A percentile compares a stretch with the other conserved stretches of the same genome.
Conservation (phyloP, 92 coral and sea anemone genomes). For the Phenganax stokvisi region DNA sequence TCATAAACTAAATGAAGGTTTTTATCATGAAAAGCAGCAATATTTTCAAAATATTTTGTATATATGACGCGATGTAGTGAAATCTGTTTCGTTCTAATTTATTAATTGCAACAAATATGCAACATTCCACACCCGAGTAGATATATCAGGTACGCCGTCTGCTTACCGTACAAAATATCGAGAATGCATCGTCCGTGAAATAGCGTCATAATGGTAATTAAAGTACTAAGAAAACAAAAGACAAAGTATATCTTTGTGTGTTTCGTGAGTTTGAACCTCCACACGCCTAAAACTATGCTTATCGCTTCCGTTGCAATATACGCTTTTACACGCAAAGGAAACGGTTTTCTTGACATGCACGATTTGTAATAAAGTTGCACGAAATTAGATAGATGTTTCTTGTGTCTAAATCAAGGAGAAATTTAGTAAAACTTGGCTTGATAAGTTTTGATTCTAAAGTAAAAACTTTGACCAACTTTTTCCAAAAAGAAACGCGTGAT, state of each 20-base stretch:
- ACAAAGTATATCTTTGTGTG: no score
- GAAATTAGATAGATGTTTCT: no score
- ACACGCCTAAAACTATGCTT: no score
- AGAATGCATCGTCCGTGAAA: neutral
- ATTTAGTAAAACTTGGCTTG: neutral
- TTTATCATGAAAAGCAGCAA: neutral
- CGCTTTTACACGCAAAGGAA: no score
- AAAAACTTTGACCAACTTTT: neutral
- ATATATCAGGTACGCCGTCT: neutral
- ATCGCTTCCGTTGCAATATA: no score
- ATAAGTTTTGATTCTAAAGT: neutral
- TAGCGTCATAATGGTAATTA: no score
- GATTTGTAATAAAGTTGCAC: no score
- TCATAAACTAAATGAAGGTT: neutral
- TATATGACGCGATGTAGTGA: no score
- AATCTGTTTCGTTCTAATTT: neutral
- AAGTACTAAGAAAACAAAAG: no score
- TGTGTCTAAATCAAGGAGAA: no score
- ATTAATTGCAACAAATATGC: neutral
- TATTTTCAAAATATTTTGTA: neutral
- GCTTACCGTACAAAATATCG: neutral
- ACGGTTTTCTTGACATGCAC: no score
- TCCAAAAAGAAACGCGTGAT: neutral
- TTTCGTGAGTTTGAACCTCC: no score
- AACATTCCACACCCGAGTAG: constrained; percentile 25